These are phyloP conservation scores for Oostethus manadensis DNA, from an alignment of 2,113 vertebrate species.

Conservation along the genomic window DNA sequence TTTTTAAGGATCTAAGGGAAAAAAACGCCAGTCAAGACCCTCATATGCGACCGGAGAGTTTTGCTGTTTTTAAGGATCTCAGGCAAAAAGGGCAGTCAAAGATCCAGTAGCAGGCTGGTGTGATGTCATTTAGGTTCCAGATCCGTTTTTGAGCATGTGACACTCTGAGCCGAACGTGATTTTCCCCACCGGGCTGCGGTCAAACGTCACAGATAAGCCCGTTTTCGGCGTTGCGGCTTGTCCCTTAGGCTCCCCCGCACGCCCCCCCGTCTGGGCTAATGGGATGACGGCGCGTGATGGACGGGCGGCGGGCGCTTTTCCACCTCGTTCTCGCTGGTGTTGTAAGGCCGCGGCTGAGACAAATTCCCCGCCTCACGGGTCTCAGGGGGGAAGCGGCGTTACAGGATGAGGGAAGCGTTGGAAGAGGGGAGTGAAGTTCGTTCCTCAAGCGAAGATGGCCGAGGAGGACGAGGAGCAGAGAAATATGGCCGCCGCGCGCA, in stretches of 20 bases:
- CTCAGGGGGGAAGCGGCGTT: slow-evolving; percentile 29
- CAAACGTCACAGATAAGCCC: slow-evolving; percentile 27
- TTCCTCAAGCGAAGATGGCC: slow-evolving; percentile 1
- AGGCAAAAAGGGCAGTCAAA: no score
- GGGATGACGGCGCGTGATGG: slow-evolving; percentile 61
- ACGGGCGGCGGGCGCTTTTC: slow-evolving; percentile 40
- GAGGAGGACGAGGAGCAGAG: background rate
- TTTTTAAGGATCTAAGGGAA: no score
- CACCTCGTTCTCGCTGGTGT: slow-evolving; percentile 15
- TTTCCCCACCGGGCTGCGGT: slow-evolving; percentile 31
- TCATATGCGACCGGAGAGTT: no score
- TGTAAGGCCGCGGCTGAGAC: slow-evolving; percentile 54
- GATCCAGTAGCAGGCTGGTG: no score
- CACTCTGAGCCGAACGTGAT: slow-evolving; percentile 41
- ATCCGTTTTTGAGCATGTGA: slow-evolving; percentile 19
- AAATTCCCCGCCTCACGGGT: slow-evolving; percentile 41
- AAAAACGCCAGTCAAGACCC: no score
- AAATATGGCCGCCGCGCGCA: background rate
- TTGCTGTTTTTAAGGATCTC: no score
- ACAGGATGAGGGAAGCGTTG: background rate
- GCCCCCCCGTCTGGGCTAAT: slow-evolving; percentile 53
- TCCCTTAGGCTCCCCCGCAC: slow-evolving; percentile 20
- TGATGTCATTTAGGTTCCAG: no score
- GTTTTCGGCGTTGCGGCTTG: slow-evolving; percentile 34
- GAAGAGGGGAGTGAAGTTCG: slow-evolving; percentile 1